phyloP scores from a whole-genome alignment of 2,888 invertebrate species.

The Hirtodrosophila duncani region DNA sequence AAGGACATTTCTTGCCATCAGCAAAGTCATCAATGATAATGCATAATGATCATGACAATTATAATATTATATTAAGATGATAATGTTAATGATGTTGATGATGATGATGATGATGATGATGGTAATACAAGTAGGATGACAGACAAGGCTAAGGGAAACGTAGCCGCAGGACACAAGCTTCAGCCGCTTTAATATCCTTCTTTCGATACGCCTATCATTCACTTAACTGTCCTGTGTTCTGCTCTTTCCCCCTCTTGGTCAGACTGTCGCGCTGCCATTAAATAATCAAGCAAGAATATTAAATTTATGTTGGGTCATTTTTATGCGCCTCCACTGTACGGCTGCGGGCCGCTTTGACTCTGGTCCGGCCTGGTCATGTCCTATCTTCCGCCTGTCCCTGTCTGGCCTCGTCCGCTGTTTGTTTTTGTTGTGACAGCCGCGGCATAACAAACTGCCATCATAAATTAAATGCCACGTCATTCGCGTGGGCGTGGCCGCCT shows the following conservation, averaged over 20 bases:
- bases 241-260: neutral
- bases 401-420: conserved; percentile 35
- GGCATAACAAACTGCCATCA: conserved; percentile 76
- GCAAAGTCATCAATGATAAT: conserved; percentile 32
- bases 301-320: conserved; percentile 75
- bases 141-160: neutral
- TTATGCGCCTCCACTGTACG: conserved; percentile 47
- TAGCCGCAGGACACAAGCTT: neutral
- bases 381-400: neutral
- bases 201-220: neutral
- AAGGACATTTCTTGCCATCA: conserved; percentile 29
- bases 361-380: conserved; percentile 3
- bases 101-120: neutral
- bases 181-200: neutral
- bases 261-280: conserved; percentile 56
- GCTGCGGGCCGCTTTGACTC: conserved; percentile 2
- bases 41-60: conserved; percentile 32
- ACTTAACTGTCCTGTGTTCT: conserved; percentile 6
- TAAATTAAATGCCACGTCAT: conserved; percentile 73
- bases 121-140: neutral
- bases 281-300: conserved; percentile 74
- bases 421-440: conserved; percentile 72
- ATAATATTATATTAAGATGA: conserved; percentile 25
- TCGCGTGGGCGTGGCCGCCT: conserved; percentile 19
- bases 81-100: conserved; percentile 4